Base-by-base conservation (phyloP, 2,888 invertebrate genomes). In the Sminthurides aquaticus region DNA sequence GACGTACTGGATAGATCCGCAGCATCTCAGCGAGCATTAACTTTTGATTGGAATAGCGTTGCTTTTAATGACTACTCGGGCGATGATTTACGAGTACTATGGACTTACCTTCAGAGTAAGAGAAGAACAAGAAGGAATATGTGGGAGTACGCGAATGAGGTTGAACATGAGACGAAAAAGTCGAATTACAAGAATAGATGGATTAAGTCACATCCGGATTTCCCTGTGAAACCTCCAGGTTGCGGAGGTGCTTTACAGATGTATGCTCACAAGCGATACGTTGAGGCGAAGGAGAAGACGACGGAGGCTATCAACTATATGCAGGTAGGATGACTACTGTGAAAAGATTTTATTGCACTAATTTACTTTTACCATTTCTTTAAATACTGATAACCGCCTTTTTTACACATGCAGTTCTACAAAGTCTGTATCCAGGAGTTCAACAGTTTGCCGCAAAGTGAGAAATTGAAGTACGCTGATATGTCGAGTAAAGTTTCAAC, bases 131-230 rank as follows among this genome's bases (percentile, higher is more conserved):
- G 20, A 49, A 57, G 74, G 34, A 72, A 72, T 29, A 63, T 73
- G 69, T 55, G 62, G 20, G 74, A 74, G 61, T 18, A 71, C 1
- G 64, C 72, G 3, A 26, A 65, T 1, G 73, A 73, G 65, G 52
- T 72, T 2, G 63, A 67, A 29, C 11, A 49, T 0, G 67, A 65
- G 22, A 52, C 57, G 27, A 60, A 52, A 3, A 67, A 65, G 55
- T 26, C 64, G 1, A 28, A 72, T 25, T 60, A 69, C 26, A 22
- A 52, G 1, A 28, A 65, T 1, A 52, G 5, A 20, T 52, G 52
- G 52, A 5, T 52, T 5, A 20, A 8, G 8, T 8, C 5, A 5
- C 52, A 52, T 52, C 73, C 70, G 2, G 69, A 64, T 22, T 70
- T 57, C 62, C 74, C 74, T 0, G 48, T 34, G 25, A 62, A 60